Base-by-base conservation (phyloP, 2,113 vertebrate species). In the Porphyrio hochstetteri region DNA sequence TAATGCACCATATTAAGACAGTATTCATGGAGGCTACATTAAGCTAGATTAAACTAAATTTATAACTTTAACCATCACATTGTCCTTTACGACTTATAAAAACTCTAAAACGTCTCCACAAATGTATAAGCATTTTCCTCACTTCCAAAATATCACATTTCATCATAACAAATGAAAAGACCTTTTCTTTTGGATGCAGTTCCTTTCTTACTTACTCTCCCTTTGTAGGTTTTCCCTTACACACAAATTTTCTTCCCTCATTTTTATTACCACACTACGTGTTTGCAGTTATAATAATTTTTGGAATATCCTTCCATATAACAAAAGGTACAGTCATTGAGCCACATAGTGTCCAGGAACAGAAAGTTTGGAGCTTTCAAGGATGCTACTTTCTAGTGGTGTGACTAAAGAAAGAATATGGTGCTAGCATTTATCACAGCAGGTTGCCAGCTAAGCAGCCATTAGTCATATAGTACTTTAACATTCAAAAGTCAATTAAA, bases 141-240 rank as follows among this genome's bases (percentile, higher is more conserved):
- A 5, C 38, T 87, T 90, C 24, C 35, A 70, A 68, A 46, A 31
- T 69, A 38, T 44, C 12, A 19, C 4, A 38, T 76, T 89, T 82
- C 27, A 80, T 3, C 20, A 50, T 44, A 76, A 40, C 12, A 56
- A 53, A 23, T 12, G 6, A 63, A 74, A 68, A 46, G 10, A 46
- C 1, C 9, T 46, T 77, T 69, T 76, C 17, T 48, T 23, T 71
- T 8, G 4, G 2, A 29, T 29, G 14, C 4, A 48, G 1, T 0
- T 57, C 21, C 35, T 68, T 79, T 64, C 28, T 71, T 29, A 46
- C 52, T 53, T 76, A 63, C 13, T 46, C 17, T 28, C 10, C 19
- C 12, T 1, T 48, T 88, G 16, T 21, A 77, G 7, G 5, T 68
- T 72, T 52, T n/a, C 20, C 8, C 40, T 82, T 28, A 40, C 8